These are phyloP conservation scores for Sycophila texana DNA, from an alignment of 2,888 invertebrate genomes.

Conservation along the genomic window DNA sequence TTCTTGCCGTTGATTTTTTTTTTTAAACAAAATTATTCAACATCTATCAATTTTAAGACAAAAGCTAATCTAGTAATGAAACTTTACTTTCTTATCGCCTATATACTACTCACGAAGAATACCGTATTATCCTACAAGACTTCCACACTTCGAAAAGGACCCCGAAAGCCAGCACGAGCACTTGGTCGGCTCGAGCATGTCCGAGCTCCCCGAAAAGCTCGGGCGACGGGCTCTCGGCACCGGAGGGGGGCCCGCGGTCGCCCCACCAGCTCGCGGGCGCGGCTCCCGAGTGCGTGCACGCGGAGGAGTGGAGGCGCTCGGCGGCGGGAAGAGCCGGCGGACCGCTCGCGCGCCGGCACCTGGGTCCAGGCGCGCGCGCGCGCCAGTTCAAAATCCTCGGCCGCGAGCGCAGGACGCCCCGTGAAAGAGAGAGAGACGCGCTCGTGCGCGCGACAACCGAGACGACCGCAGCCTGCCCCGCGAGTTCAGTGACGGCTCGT, in stretches of 20 bases:
- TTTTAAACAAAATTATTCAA: no score
- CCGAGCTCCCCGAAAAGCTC: background rate
- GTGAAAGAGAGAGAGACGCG: background rate
- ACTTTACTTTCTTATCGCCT: no score
- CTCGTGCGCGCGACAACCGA: background rate
- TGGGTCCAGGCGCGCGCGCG: constrained; percentile 13
- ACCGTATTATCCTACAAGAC: no score
- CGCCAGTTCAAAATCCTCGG: constrained; percentile 61
- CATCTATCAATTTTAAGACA: no score
- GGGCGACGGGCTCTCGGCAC: background rate
- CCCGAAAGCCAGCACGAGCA: no score
- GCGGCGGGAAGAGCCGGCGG: constrained; percentile 5
- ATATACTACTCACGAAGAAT: no score
- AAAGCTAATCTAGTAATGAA: no score
- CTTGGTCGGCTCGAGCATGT: no score
- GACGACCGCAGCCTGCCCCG: background rate
- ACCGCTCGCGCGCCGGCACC: background rate
- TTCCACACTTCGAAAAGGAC: no score
- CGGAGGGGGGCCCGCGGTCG: constrained; percentile 8
- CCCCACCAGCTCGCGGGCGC: constrained; percentile 14
- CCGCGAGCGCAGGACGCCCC: constrained; percentile 59
- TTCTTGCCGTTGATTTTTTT: no score
- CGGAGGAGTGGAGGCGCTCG: constrained; percentile 7
- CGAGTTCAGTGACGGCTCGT: background rate
- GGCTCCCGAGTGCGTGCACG: constrained; percentile 21